These are phyloP conservation scores for Irena cyanogastra DNA, from an alignment of 2,113 vertebrate species.

Conservation along the genomic window DNA sequence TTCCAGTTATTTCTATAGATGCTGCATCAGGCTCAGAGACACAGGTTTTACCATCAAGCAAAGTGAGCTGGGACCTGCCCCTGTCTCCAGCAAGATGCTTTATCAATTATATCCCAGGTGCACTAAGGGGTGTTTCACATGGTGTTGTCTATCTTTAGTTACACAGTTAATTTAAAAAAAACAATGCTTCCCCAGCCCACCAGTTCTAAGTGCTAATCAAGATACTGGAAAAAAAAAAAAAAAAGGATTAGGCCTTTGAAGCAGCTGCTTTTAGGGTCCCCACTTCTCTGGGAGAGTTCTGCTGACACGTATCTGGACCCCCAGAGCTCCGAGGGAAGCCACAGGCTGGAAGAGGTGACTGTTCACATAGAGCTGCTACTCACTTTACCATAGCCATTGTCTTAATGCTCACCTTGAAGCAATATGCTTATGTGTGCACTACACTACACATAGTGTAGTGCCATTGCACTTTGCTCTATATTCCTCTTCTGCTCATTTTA, in stretches of 20 bases:
- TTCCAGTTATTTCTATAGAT: neutral
- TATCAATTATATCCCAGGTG: neutral
- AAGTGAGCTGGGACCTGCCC: neutral
- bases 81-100: neutral
- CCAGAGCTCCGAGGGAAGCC: neutral
- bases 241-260: neutral
- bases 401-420: neutral
- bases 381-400: neutral
- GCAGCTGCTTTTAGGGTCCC: neutral
- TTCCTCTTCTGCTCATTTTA: neutral
- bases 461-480: neutral
- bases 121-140: neutral
- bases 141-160: neutral
- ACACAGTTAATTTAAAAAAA: neutral
- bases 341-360: neutral
- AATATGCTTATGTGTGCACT: neutral
- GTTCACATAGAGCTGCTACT: neutral
- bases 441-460: neutral
- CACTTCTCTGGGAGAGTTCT: neutral
- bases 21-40: neutral
- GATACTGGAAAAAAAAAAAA: neutral
- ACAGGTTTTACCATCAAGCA: neutral
- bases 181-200: fast-evolving
- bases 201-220: neutral
- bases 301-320: neutral